These are phyloP conservation scores for Oryzias javanicus DNA, from an alignment of 2,113 vertebrate genomes.

Conservation along the genomic window DNA sequence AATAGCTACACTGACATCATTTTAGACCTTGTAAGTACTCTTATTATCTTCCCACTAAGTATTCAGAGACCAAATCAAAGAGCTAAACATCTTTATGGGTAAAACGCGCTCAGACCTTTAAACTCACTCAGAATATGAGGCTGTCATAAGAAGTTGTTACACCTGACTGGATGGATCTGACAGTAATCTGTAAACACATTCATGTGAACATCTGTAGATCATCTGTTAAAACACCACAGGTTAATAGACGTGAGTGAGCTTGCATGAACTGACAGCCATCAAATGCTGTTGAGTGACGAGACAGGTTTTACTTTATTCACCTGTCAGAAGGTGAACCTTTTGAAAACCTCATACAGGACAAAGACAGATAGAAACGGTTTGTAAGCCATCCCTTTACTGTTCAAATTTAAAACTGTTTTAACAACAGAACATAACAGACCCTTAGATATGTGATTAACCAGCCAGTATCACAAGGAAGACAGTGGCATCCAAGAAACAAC, in stretches of 20 bases:
- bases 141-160: constrained; percentile 44
- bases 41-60: constrained; percentile 41
- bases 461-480: constrained; percentile 35
- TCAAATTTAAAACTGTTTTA: constrained; percentile 51
- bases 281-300: constrained; percentile 30
- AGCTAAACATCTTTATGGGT: constrained; percentile 57
- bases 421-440: constrained; percentile 54
- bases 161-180: constrained; percentile 28
- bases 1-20: too few species aligned
- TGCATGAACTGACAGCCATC: constrained; percentile 48
- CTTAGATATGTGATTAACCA: constrained; percentile 71
- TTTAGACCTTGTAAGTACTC: too few species aligned
- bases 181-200: constrained; percentile 18
- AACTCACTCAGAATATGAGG: constrained; percentile 37
- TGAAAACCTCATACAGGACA: constrained; percentile 29
- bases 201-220: constrained; percentile 20
- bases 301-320: constrained; percentile 21
- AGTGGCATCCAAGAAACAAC: constrained; percentile 57
- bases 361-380: constrained; percentile 35
- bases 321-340: constrained; percentile 23
- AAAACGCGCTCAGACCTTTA: constrained; percentile 42
- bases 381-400: constrained; percentile 61
- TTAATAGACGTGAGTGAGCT: constrained; percentile 36
- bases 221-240: constrained; percentile 10
- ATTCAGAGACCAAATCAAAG: constrained; percentile 63